phyloP scores from a whole-genome alignment of 2,113 vertebrate species.

The Siniperca chuatsi region DNA sequence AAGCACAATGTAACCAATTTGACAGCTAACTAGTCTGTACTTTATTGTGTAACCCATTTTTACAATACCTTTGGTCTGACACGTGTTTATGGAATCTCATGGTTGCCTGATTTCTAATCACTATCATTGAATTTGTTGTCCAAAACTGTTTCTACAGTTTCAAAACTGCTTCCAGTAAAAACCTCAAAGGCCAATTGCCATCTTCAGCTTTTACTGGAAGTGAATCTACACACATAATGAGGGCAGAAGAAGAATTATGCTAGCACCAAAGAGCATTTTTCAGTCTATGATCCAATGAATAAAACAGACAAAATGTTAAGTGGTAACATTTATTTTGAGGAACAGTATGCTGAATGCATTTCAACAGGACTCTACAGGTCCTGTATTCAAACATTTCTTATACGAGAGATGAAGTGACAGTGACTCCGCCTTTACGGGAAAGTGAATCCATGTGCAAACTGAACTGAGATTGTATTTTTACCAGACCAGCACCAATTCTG shows the following conservation, averaged over 20 bases:
- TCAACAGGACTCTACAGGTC: neutral
- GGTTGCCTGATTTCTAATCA: neutral
- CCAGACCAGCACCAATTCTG: neutral
- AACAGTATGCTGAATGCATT: constrained; percentile 18
- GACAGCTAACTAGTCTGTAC: neutral
- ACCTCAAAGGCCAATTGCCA: neutral
- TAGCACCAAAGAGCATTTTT: too few relatives aligned
- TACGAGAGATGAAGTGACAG: neutral
- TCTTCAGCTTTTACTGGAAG: neutral
- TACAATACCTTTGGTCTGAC: too few relatives aligned
- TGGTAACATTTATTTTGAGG: constrained; percentile 49
- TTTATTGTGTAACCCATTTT: neutral
- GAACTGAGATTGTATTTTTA: constrained; percentile 1
- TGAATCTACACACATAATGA: too few relatives aligned
- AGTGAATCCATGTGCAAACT: constrained; percentile 5
- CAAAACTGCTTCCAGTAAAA: neutral
- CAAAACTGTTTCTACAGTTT: neutral
- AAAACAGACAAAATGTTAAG: neutral
- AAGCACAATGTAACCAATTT: neutral
- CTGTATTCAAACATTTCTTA: neutral
- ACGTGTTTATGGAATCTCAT: neutral
- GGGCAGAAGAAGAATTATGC: neutral
- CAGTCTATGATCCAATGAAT: neutral
- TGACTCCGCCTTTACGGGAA: neutral
- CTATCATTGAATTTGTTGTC: neutral